Evolutionary conservation across 2,888 invertebrate species (phyloP), one percentile per base, ranked within the genome.

Genomic region (Hirudinaria manillensis): DNA sequence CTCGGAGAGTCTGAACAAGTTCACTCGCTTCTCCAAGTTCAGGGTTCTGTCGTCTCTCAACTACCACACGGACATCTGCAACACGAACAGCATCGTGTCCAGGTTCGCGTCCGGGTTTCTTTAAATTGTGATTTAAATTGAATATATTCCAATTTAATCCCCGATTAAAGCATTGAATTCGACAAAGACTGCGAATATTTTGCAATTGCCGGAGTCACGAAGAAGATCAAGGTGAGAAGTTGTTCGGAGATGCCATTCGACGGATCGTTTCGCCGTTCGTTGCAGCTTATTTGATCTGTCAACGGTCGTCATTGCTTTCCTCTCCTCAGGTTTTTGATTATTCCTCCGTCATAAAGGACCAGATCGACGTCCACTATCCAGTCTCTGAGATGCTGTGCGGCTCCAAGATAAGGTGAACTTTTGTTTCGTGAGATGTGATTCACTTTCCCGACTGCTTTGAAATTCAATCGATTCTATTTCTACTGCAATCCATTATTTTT

Each of bases 101-200:
- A 87, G 87, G 87, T 70, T 70, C 27, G n/a, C n/a, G 16, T 16
- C 24, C 1, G 70, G 34, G 61, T 61, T 61, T 61, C 13, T 61
- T 1, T 27, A 27, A 61, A 53, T 53, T 53, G 21, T 21, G 13
- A 16, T 66, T 10, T 66, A 16, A 66, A 16, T 66, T 66, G 13
- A 66, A 16, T 10, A 10, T 66, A 24, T 66, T 66, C 24, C 24
- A 71, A 51, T n/a, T 29, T 75, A 29, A 19, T 74, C n/a, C 61
- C 27, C n/a, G 51, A 53, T 45, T 36, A n/a, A 68, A 94, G 94
- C 81, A 94, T 96, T 80, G 95, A 95, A 86, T 96, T 96, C 87
- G 95, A 96, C 84, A 93, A 94, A 85, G 95, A 96, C 86, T 92
- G 93, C 84, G 94, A 96, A 87, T 92, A 91, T 85, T 94, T 96